A percentile compares a stretch with the other conserved stretches of the same genome.
phyloP scores from a whole-genome alignment of 2,888 invertebrate genomes.

The Cheilosia vulpina region DNA sequence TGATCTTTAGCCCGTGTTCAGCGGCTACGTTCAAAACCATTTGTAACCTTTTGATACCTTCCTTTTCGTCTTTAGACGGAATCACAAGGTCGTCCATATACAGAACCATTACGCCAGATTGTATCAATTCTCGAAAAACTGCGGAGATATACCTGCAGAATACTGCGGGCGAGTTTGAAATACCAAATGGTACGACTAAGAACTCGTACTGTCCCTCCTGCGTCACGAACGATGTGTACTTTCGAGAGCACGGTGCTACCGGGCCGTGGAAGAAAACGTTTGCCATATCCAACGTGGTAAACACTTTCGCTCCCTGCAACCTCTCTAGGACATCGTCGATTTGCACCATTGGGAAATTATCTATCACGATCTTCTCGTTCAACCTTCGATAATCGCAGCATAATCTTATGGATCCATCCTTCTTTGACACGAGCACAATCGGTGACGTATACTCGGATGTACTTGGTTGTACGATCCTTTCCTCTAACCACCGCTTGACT shows the following conservation, averaged over 20 bases:
- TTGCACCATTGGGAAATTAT: conserved; percentile 41
- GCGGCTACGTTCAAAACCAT: not conserved
- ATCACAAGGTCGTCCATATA: conserved; percentile 57
- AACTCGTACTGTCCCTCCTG: conserved; percentile 81
- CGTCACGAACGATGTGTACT: conserved; percentile 81
- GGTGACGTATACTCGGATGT: not conserved
- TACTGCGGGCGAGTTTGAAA: conserved; percentile 79
- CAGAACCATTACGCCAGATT: conserved; percentile 11
- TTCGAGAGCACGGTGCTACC: conserved; percentile 24
- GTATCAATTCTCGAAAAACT: conserved; percentile 21
- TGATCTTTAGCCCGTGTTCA: conserved; percentile 3
- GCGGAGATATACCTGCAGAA: conserved; percentile 76
- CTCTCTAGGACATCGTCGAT: conserved; percentile 36
- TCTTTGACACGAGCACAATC: too few species aligned
- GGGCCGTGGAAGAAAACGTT: conserved; percentile 42
- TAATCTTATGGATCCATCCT: too few species aligned
- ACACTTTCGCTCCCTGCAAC: conserved; percentile 1
- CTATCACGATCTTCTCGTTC: conserved; percentile 36
- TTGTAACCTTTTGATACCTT: conserved; percentile 46
- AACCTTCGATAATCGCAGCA: conserved; percentile 1
- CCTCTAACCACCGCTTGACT: conserved; percentile 21
- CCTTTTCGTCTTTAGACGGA: conserved; percentile 28
- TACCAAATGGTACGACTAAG: conserved; percentile 77
- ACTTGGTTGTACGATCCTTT: conserved; percentile 43
- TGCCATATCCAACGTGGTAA: conserved; percentile 22